Evolutionary conservation across 2,888 invertebrate genomes (phyloP).

Genomic region (Acrobasis suavella): DNA sequence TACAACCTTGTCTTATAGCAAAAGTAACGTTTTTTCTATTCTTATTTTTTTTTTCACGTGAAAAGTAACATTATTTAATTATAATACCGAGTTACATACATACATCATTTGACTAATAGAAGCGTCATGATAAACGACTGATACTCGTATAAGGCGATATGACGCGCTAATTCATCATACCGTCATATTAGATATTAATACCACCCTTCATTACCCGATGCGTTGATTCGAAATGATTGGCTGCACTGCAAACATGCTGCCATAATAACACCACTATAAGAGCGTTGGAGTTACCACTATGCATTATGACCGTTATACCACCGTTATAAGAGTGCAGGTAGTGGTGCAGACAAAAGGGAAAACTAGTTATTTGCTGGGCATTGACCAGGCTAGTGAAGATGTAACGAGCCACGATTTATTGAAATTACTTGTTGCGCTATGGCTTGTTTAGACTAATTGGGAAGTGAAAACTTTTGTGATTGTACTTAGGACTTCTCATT

Average conservation of each 20-base stretch:
- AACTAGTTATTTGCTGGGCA: conserved; percentile 13
- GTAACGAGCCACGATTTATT: conserved; percentile 11
- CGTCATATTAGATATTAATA: neutral
- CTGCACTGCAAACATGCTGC: neutral
- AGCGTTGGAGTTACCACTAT: neutral
- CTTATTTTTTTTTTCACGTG: too few species aligned
- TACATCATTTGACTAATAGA: too few species aligned
- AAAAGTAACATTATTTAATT: too few species aligned
- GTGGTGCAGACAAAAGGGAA: conserved; percentile 16
- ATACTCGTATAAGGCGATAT: too few species aligned
- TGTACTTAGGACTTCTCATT: neutral
- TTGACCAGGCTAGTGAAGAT: conserved; percentile 16
- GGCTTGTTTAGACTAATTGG: conserved; percentile 10
- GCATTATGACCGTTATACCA: conserved; percentile 2
- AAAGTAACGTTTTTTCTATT: too few species aligned
- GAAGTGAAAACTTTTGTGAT: conserved; percentile 1
- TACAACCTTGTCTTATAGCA: too few species aligned
- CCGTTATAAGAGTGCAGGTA: neutral
- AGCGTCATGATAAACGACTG: too few species aligned
- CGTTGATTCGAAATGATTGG: conserved; percentile 15
- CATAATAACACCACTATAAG: neutral
- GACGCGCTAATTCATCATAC: neutral
- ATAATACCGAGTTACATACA: too few species aligned
- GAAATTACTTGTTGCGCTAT: conserved; percentile 2
- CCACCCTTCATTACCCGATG: conserved; percentile 7